phyloP scores from a whole-genome alignment of 2,888 invertebrate genomes.

The Neuroscelio doddi region DNA sequence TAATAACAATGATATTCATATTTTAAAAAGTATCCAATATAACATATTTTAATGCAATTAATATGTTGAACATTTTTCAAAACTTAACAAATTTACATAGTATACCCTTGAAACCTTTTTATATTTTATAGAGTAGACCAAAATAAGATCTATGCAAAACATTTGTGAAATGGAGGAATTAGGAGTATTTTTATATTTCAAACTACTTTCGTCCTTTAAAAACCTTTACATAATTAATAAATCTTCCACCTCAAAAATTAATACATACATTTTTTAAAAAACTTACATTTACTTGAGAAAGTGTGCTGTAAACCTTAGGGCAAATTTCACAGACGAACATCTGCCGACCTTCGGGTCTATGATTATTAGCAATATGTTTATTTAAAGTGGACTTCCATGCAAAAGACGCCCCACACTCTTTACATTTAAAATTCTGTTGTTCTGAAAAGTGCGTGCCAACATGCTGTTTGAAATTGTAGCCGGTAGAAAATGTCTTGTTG shows the following conservation, averaged over 20 bases:
- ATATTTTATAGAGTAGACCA: no score
- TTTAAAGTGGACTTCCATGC: slow-evolving; percentile 71
- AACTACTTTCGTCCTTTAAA: no score
- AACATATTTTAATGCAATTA: no score
- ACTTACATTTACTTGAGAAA: slow-evolving; percentile 67
- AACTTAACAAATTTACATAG: no score
- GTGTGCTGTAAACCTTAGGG: slow-evolving; percentile 62
- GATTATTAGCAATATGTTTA: slow-evolving; percentile 65
- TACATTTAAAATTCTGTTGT: slow-evolving; percentile 65
- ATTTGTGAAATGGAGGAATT: no score
- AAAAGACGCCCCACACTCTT: slow-evolving; percentile 64
- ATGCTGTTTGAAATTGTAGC: slow-evolving; percentile 68
- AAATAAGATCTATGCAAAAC: no score
- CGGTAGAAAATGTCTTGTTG: slow-evolving; percentile 64
- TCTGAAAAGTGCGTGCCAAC: slow-evolving; percentile 67
- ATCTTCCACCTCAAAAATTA: background rate
- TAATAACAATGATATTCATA: no score
- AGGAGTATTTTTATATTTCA: no score
- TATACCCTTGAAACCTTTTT: no score
- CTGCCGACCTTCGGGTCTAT: slow-evolving; percentile 61
- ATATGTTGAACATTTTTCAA: no score
- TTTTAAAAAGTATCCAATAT: no score
- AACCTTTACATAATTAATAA: slow-evolving; percentile 13
- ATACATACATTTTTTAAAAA: background rate
- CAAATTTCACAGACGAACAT: slow-evolving; percentile 66